A percentile compares a stretch with the other conserved stretches of the same genome.
Evolutionary conservation across 2,888 invertebrate species (phyloP).

Genomic region (Phania funesta): DNA sequence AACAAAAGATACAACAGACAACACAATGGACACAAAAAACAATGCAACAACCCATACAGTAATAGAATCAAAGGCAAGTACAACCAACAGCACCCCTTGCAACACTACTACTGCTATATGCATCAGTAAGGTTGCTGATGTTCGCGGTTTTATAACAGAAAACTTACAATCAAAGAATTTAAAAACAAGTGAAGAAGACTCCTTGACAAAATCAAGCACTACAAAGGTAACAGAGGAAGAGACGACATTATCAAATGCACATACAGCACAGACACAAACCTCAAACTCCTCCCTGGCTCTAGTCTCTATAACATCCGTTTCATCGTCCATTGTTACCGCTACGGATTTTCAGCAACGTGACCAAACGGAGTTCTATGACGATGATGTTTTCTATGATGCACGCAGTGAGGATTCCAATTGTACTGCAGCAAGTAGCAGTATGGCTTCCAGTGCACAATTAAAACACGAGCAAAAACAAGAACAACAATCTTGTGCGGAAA

Average conservation of each 20-base stretch:
- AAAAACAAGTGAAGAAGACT: neutral
- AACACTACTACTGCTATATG: no score
- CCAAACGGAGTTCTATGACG: slow-evolving; percentile 70
- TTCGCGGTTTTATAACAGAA: neutral
- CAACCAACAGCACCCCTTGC: slow-evolving; percentile 8
- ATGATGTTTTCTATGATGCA: slow-evolving; percentile 79
- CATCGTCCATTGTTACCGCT: slow-evolving; percentile 52
- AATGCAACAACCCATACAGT: slow-evolving; percentile 42
- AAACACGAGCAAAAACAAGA: slow-evolving; percentile 31
- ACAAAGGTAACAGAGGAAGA: slow-evolving; percentile 13
- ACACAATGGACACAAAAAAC: slow-evolving; percentile 64
- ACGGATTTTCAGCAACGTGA: slow-evolving; percentile 62
- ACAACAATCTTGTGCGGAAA: slow-evolving; percentile 38
- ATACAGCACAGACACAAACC: slow-evolving; percentile 36
- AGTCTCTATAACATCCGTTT: slow-evolving; percentile 63
- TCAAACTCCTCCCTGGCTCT: slow-evolving; percentile 55
- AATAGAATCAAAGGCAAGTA: slow-evolving; percentile 39
- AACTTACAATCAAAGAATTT: neutral
- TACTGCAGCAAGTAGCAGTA: slow-evolving; percentile 66
- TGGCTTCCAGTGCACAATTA: slow-evolving; percentile 51
- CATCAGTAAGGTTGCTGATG: neutral
- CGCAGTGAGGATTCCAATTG: slow-evolving; percentile 75
- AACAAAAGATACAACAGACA: slow-evolving; percentile 57
- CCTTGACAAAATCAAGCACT: neutral
- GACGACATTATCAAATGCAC: slow-evolving; percentile 22